Base-by-base conservation (phyloP, 2,113 vertebrate species). In the Collichthys lucidus region DNA sequence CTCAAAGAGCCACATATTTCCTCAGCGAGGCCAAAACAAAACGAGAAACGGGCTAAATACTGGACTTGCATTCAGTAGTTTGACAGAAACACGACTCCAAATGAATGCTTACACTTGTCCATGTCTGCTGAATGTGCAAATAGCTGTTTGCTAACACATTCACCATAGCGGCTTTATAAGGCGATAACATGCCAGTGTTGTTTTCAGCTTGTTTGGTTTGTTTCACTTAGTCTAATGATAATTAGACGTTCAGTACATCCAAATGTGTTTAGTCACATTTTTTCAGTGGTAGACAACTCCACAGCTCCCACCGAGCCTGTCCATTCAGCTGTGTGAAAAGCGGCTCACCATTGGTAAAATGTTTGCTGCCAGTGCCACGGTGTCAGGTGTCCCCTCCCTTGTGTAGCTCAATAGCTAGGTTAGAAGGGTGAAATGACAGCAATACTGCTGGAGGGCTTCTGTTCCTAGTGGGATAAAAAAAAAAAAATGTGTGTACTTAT, bases 371-470 rank as follows among this genome's bases (percentile, higher is more conserved):
- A 50, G 63, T 17, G 44, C 49, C 50, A 0, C 55, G 46, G 65
- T 35, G 65, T 35, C 66, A 50, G 79, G n/a, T 19, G 11, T 70
- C 64, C 26, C n/a, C 15, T 26, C 53, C 11, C 66, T n/a, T 4
- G 9, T 72, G 17, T 29, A 22, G 60, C 53, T 70, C 62, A 47
- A 17, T 29, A 59, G 59, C 22, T n/a, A 42, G 60, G 22, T 61
- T 16, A 60, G 22, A 67, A 65, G 65, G 57, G 11, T 60, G 31
- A 40, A 26, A 65, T 49, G 75, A 55, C 65, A 56, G 14, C 20
- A 22, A 66, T 60, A 17, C 46, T 15, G 79, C 66, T 44, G 22
- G 44, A 74, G 63, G 53, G 24, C 35, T n/a, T 35, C 50, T 40
- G 11, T 2, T 57, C 52, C 26, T 14, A 9, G 14, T 59, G 29